Conservation (phyloP, 2,797 vertebrate genomes). For the Poecilia gillii region DNA sequence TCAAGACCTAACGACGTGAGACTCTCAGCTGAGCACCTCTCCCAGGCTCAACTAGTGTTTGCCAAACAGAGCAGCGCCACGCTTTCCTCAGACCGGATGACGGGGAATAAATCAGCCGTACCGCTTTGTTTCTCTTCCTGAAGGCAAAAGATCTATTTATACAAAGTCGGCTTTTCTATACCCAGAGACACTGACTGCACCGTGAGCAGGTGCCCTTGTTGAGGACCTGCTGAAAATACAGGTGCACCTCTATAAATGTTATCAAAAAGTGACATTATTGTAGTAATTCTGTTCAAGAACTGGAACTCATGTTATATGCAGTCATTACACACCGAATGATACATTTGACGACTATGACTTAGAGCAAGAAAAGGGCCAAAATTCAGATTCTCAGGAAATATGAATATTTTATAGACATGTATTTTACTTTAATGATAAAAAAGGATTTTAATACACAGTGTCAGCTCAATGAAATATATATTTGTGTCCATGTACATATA, state of each 20-base stretch:
- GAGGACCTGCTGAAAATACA: constrained; percentile 3
- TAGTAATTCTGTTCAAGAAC: background rate
- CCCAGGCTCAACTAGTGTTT: constrained; percentile 71
- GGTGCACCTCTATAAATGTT: background rate
- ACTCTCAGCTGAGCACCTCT: constrained; percentile 76
- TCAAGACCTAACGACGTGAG: constrained; percentile 89
- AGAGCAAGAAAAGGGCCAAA: background rate
- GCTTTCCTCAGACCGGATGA: constrained; percentile 81
- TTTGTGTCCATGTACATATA: background rate
- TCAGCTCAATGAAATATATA: background rate
- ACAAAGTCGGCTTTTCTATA: constrained; percentile 65
- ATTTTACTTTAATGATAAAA: background rate
- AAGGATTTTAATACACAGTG: background rate
- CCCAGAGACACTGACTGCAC: constrained; percentile 76
- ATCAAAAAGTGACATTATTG: background rate
- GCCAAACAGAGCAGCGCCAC: constrained; percentile 60
- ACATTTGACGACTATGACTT: background rate
- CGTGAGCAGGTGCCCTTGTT: background rate
- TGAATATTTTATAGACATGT: background rate
- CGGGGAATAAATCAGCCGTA: constrained; percentile 82
- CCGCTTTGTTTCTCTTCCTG: constrained; percentile 43
- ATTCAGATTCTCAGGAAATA: background rate
- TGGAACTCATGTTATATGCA: background rate
- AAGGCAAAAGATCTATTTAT: constrained; percentile 41
- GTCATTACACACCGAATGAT: background rate